Evolutionary conservation across 2,888 invertebrate species (phyloP), one percentile per base, ranked within the genome.

Genomic region (Halictus ligatus): DNA sequence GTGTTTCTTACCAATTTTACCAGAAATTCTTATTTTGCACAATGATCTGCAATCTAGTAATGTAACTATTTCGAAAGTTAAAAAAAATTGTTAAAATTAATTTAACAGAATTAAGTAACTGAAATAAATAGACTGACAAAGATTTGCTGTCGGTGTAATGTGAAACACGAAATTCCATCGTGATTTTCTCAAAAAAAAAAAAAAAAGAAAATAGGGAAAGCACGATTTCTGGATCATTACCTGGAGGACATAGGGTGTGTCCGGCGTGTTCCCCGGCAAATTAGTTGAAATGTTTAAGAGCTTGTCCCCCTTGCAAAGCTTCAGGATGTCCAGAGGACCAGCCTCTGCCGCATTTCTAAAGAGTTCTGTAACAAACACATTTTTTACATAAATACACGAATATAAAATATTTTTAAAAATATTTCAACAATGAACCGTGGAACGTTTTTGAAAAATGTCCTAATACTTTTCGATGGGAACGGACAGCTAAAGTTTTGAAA

Each of bases 331-430:
- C 93, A 96, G 95, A 89, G 96, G 96, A 89, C 97, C 96, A 87
- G 97, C 97, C 95, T 97, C 97, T 85, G 97, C 97, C 87, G 97
- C 97, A 87, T 96, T 96, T 94, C 97, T 96, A 95, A 97, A 97
- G 92, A 97, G 95, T 94, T 97, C 97, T 97, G 96, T 85, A 95
- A 95, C 88, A 92, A 46, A 84, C 21, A 54, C 8, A 54, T 21
- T 21, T 54, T 54, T 54, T 54, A 15, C 8, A 7, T 21, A 54
- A 54, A 8, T 43, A 35, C 35, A 35, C 35, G 4, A 35, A 35
- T 35, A 5, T 35, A 35, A 35, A 5, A 35, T 35, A 35, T 35
- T 5, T 35, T 1, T 1, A 5, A 4, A 35, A 35, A 35, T 35
- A 35, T 43, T 40, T 43, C 0, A 13, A 3, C 10, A 54, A n/a